A percentile compares a stretch with the other conserved stretches of the same genome.
phyloP scores from a whole-genome alignment of 2,797 vertebrate genomes.

The Nothura maculosa region DNA sequence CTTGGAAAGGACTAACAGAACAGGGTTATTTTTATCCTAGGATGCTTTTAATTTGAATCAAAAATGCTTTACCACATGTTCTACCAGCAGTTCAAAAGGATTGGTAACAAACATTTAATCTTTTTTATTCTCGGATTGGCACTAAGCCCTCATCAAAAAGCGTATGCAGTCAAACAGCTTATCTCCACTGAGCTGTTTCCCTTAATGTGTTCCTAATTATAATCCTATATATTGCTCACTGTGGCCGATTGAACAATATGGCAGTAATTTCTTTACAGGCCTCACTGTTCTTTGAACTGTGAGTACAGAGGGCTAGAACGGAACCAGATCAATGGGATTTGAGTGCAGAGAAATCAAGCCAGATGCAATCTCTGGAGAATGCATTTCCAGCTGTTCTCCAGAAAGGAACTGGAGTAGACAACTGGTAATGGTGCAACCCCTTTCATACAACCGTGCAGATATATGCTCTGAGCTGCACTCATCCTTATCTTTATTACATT shows the following conservation, averaged over 20 bases:
- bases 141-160: slow-evolving; percentile 87
- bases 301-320: slow-evolving; percentile 85
- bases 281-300: slow-evolving; percentile 86
- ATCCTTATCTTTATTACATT: slow-evolving; percentile 64
- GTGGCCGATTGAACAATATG: slow-evolving; percentile 87
- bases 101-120: slow-evolving; percentile 88
- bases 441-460: not conserved
- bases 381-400: slow-evolving; percentile 85
- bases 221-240: slow-evolving; percentile 86
- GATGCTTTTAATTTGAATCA: slow-evolving; percentile 89
- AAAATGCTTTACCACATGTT: slow-evolving; percentile 88
- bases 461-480: slow-evolving; percentile 46
- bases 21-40: slow-evolving; percentile 88
- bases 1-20: slow-evolving; percentile 82
- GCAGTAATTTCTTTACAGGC: slow-evolving; percentile 89
- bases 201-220: slow-evolving; percentile 90
- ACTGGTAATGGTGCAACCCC: slow-evolving; percentile 74
- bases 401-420: slow-evolving; percentile 77
- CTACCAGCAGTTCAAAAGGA: slow-evolving; percentile 87
- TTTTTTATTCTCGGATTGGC: slow-evolving; percentile 85
- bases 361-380: slow-evolving; percentile 84
- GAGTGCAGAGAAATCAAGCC: slow-evolving; percentile 85
- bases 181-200: slow-evolving; percentile 86
- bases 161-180: slow-evolving; percentile 82
- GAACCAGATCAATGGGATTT: slow-evolving; percentile 87